Conservation (phyloP, 1,140 invertebrate species). For the Bombyx mori region ASM3026992v2 NC_085129.1:19939501-19940000, state of each 20-base stretch:
- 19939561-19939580: slow-evolving; percentile 51
- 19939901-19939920: slow-evolving; percentile 46
- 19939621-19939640: no score
- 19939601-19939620: slow-evolving; percentile 3
- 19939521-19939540: slow-evolving; percentile 64
- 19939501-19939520: slow-evolving; percentile 89
- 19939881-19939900: slow-evolving; percentile 22
- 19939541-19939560: slow-evolving; percentile 35
- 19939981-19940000: slow-evolving; percentile 2
- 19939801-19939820: no score
- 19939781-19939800: no score
- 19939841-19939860: no score
- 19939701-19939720: no score
- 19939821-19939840: no score
- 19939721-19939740: no score
- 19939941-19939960: slow-evolving; percentile 42
- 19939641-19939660: no score
- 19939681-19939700: no score
- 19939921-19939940: slow-evolving; percentile 39
- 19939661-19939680: no score
- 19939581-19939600: slow-evolving; percentile 40
- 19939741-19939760: no score
- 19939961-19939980: slow-evolving; percentile 14
- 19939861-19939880: neutral
- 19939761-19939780: no score